Evolutionary conservation across 2,888 invertebrate species (phyloP).

Genomic region (Catonia carolina): DNA sequence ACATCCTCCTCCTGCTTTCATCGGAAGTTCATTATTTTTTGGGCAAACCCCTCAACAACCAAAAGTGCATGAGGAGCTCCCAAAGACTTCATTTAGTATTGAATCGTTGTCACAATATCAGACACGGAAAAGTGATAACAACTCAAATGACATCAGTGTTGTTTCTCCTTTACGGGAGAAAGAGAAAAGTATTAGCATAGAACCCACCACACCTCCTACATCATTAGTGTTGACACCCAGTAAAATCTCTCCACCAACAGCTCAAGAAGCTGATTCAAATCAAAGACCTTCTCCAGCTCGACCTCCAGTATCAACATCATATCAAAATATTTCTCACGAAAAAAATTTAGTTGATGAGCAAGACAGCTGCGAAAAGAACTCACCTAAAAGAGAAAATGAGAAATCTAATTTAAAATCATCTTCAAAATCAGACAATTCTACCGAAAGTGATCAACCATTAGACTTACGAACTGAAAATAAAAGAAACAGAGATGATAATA

Average conservation of each 20-base stretch:
- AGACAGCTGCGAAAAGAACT: conserved; percentile 9
- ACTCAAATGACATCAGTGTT: conserved; percentile 39
- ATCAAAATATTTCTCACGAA: conserved; percentile 28
- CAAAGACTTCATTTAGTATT: conserved; percentile 13
- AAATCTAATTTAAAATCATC: background rate
- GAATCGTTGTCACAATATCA: conserved; percentile 16
- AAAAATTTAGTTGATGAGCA: conserved; percentile 44
- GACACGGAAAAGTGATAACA: background rate
- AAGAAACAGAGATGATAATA: conserved; percentile 26
- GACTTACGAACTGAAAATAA: conserved; percentile 63
- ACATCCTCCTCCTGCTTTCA: conserved; percentile 43
- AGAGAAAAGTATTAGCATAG: background rate
- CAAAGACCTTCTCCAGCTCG: conserved; percentile 60
- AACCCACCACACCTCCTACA: conserved; percentile 7
- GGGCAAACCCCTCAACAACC: conserved; percentile 18
- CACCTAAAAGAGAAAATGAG: conserved; percentile 22
- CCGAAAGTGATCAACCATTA: conserved; percentile 58
- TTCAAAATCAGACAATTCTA: conserved; percentile 32
- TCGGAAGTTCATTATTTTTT: conserved; percentile 59
- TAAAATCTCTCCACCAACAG: conserved; percentile 60
- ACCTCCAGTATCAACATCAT: conserved; percentile 43
- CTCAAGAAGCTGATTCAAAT: conserved; percentile 57
- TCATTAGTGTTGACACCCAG: conserved; percentile 29
- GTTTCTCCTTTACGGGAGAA: conserved; percentile 45
- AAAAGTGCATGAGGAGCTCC: conserved; percentile 26